These are phyloP conservation scores for Tinamus major DNA, from an alignment of 2,797 vertebrate species.

Conservation along the genomic window DNA sequence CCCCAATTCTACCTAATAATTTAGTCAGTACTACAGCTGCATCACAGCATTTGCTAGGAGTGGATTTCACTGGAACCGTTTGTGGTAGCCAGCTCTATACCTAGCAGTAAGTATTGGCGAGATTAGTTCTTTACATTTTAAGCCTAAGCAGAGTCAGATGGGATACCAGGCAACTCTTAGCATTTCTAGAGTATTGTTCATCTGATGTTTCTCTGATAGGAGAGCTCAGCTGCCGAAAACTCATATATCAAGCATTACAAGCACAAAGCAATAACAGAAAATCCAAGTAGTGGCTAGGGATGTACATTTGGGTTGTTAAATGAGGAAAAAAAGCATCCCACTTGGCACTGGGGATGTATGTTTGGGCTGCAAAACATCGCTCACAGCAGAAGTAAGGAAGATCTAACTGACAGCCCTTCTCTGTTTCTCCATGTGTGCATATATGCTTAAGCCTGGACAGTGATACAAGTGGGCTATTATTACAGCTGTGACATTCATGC, in stretches of 20 bases:
- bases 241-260: neutral
- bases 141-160: neutral
- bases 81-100: neutral
- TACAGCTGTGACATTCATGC: neutral
- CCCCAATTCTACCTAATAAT: neutral
- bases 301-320: conserved; percentile 4
- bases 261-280: neutral
- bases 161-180: neutral
- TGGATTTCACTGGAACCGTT: neutral
- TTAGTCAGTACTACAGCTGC: neutral
- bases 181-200: neutral
- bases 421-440: neutral
- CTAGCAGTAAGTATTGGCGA: neutral
- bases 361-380: conserved; percentile 15
- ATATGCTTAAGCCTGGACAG: neutral
- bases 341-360: neutral
- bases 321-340: neutral
- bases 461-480: neutral
- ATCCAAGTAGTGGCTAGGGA: neutral
- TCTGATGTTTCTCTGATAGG: neutral
- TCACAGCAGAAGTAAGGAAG: conserved; percentile 4
- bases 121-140: conserved; percentile 10
- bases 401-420: conserved; percentile 11
- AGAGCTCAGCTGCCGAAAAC: neutral
- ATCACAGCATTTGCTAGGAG: neutral